Evolutionary conservation across 2,888 invertebrate genomes (phyloP), one percentile per base, ranked within the genome.

Genomic region (Troides helena): DNA sequence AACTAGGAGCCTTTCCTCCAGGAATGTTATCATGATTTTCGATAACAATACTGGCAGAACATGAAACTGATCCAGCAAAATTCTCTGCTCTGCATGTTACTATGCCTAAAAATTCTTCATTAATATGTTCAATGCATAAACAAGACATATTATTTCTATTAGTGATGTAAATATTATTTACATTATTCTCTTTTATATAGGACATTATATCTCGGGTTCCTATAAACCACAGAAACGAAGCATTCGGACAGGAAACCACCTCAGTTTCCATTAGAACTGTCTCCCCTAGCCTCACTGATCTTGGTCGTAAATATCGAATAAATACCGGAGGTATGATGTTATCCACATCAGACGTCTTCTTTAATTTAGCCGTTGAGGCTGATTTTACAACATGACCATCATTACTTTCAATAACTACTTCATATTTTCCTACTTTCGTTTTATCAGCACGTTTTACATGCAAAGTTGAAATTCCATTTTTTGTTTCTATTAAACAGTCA

Each of bases 31-130:
- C 84, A 39, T 89, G 93, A 71, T 95, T 94, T 53, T 95, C 82
- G 30, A 95, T 85, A 77, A 96, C 80, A 76, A 94, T 82, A 25
- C 95, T 95, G 3, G 97, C 97, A 0, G 97, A 96, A 76, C 96
- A 96, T n/a, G 97, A 96, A 10, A 97, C 97, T 0, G 97, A 97
- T 14, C 98, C 98, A 64, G 95, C 96, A 65, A 96, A 96, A 85
- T 98, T 98, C 87, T 97, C 97, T 3, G 98, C 98, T 78, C 97
- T 94, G 78, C 98, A 98, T 25, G 97, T 97, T 78, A 97, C 96
- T 43, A 95, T 94, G 36, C 97, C 98, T 69, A 94, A 91, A 76
- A 94, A 94, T 82, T 96, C 95, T 70, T 94, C 92, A 69, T 93
- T 94, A 62, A 96, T 94, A 80, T 96, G 95, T 79, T 95, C 95